A percentile compares a stretch with the other conserved stretches of the same genome.
Conservation (phyloP, 2,888 invertebrate genomes). For the Eilema sororculum region DNA sequence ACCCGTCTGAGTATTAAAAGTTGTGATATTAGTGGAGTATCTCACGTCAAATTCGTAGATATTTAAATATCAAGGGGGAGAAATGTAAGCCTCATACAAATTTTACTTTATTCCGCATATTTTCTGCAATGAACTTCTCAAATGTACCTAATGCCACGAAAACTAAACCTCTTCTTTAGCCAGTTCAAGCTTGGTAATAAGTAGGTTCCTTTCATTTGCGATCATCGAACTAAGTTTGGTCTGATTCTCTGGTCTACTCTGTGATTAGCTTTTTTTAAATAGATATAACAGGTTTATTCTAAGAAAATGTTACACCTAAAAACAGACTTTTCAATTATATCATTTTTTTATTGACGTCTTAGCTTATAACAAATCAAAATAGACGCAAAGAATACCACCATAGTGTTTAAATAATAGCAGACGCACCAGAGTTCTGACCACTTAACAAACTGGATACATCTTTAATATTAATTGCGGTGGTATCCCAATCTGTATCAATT, state of each 20-base stretch:
- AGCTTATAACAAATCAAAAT: too few relatives aligned
- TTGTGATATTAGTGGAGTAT: not conserved
- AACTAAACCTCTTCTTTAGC: not conserved
- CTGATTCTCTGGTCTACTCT: too few relatives aligned
- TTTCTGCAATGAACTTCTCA: not conserved
- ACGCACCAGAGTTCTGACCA: not conserved
- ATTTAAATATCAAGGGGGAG: not conserved
- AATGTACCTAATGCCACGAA: not conserved
- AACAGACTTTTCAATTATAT: too few relatives aligned
- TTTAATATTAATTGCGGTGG: constrained; percentile 18
- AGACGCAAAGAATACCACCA: too few relatives aligned
- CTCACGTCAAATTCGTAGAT: too few relatives aligned
- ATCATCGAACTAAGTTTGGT: not conserved
- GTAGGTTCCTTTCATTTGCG: not conserved
- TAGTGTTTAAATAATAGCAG: not conserved
- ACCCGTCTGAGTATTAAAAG: not conserved
- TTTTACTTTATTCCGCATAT: not conserved
- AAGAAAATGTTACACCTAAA: not conserved
- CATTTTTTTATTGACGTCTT: too few relatives aligned
- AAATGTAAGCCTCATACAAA: not conserved
- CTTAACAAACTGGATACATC: constrained; percentile 6
- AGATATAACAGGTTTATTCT: too few relatives aligned
- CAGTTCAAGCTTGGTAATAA: not conserved
- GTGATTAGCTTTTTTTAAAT: not conserved
- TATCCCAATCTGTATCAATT: constrained; percentile 21